A percentile compares a stretch with the other conserved stretches of the same genome.
These are phyloP conservation scores for Myodes glareolus DNA, from an alignment of 2,113 vertebrate species.

Conservation along the genomic window DNA sequence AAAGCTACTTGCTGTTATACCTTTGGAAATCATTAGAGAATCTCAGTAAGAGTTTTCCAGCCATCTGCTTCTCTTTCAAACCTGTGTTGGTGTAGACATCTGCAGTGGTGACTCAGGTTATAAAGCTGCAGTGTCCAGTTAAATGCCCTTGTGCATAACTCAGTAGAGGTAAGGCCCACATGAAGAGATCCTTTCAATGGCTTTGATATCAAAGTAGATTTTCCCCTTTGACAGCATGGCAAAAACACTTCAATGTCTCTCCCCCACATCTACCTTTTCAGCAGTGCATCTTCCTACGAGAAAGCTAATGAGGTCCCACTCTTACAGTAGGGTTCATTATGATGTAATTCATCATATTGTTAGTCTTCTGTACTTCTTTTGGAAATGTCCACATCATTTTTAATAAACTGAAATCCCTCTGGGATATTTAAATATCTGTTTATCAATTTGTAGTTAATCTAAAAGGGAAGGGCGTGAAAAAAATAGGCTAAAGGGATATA, in stretches of 20 bases:
- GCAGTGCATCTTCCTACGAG: background rate
- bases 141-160: conserved; percentile 83
- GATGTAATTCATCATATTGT: conserved; percentile 4
- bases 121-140: conserved; percentile 80
- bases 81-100: conserved; percentile 83
- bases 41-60: conserved; percentile 86
- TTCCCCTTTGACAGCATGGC: background rate
- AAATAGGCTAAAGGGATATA: conserved; percentile 2
- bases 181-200: background rate
- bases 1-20: conserved; percentile 86
- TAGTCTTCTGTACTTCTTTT: background rate
- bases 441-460: conserved; percentile 39
- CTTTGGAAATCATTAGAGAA: conserved; percentile 84
- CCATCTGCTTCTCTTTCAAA: conserved; percentile 85
- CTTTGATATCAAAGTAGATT: conserved; percentile 43
- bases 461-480: conserved; percentile 12
- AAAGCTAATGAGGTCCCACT: background rate
- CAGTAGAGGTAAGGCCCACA: conserved; percentile 56
- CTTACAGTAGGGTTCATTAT: conserved; percentile 18
- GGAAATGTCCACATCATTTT: background rate
- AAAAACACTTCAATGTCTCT: background rate
- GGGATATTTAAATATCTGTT: background rate
- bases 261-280: background rate
- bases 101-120: conserved; percentile 85
- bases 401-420: background rate